Evolutionary conservation across 2,797 vertebrate genomes (phyloP), one percentile per base, ranked within the genome.

Genomic region (Siniperca scherzeri): DNA sequence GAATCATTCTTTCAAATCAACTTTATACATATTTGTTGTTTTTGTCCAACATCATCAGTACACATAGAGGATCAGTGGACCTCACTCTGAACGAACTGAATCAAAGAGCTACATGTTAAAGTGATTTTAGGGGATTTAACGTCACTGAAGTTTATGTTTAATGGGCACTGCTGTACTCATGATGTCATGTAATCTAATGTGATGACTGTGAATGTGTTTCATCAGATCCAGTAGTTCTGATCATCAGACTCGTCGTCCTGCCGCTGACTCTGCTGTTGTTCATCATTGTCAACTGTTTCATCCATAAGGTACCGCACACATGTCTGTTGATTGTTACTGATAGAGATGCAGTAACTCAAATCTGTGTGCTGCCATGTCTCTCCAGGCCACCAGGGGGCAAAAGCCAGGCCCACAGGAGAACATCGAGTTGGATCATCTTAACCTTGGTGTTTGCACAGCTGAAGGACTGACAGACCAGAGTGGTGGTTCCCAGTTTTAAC

Each of bases 361-460:
- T 60, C 5, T 57, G 9, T n/a, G 70, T 11, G 36, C 42, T 50
- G 36, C 11, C 22, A 16, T 74, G 10, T 85, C 27, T 73, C 65
- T 65, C 22, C 64, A 77, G 65, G 38, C 44, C 10, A 7, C 1
- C 65, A 60, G 78, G 53, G 46, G 59, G 27, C 64, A 78, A 57
- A 38, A 44, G 42, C 38, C 21, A 9, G 33, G 0, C 12, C 42
- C n/a, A 30, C 25, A 36, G 27, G 50, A 27, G 12, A 22, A 38
- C 40, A 8, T 0, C 2, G 42, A 52, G 27, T 17, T 60, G 64
- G 64, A 67, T 46, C 0, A 11, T 44, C 1, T 27, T 14, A 40
- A 74, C 9, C 14, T 38, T 0, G 9, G 22, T 19, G 59, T 64
- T 9, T 9, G 19, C 19, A 42, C 17, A 74, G 72, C 42, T 44